Base-by-base conservation (phyloP, 2,113 vertebrate species). In the Erinaceus europaeus region DNA sequence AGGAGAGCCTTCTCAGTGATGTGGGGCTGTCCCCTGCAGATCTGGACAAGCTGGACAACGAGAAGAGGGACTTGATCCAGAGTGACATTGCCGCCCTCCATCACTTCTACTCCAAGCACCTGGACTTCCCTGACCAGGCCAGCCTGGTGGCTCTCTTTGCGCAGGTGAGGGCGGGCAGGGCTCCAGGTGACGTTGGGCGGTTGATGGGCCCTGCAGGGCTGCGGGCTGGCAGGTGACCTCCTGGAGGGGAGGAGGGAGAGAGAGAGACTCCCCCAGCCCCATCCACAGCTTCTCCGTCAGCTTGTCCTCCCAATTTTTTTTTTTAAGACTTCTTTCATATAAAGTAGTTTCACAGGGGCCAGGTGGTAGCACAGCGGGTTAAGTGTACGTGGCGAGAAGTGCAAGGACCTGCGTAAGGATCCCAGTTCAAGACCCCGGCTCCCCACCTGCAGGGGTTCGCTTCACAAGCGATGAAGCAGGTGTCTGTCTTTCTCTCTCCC, bases 41-140 rank as follows among this genome's bases (percentile, higher is more conserved):
- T 93, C 94, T 98, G 93, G 98, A 98, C 90, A 98, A 99, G 82
- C 92, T 99, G 69, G 98, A 99, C 96, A 99, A 98, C 62, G 98
- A 99, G 96, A 98, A 98, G 96, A 98, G 95, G 91, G 98, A 98
- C 80, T 94, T 97, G 95, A 98, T 96, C 69, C 97, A 99, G 96
- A 97, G 95, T 38, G 98, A 99, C 84, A 97, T 99, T 15, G 98
- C 98, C 6, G 98, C 97, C 48, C 98, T 99, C 42, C 97, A 98
- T 96, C 98, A 97, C 50, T 99, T 99, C 95, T 99, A 98, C 97
- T 98, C 98, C 95, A 99, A 98, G 97, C 97, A 99, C 95, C 94
- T 99, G 72, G 98, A 99, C 20, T 96, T 98, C 86, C 98, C 98
- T 0, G 98, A 98, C 88, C 97, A 98, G 46, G 96, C 95, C 46